Conservation (phyloP, 1,140 invertebrate species). For the Papilio xuthus region DNA sequence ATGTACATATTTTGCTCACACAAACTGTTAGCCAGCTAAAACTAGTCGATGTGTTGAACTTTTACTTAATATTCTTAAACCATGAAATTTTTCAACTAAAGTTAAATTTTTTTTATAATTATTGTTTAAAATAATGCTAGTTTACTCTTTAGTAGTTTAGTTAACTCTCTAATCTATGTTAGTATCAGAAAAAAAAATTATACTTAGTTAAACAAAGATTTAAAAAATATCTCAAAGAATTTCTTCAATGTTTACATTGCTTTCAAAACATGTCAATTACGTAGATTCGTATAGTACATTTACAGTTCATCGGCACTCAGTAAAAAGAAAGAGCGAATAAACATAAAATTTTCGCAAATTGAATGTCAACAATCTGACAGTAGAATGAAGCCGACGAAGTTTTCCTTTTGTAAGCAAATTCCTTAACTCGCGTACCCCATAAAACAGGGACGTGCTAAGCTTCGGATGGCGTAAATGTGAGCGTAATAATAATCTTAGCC, state of each 20-base stretch:
- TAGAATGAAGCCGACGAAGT: slow-evolving; percentile 6
- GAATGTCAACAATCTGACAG: slow-evolving; percentile 22
- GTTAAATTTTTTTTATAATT: too few species aligned
- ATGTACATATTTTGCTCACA: too few species aligned
- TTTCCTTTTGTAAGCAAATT: slow-evolving; percentile 35
- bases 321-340: not conserved
- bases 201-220: not conserved
- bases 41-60: too few species aligned
- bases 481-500: slow-evolving; percentile 56
- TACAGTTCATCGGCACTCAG: slow-evolving; percentile 12
- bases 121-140: too few species aligned
- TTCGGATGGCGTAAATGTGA: slow-evolving; percentile 40
- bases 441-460: slow-evolving; percentile 35
- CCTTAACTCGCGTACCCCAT: slow-evolving; percentile 32
- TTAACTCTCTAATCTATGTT: too few species aligned
- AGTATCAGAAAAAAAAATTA: too few species aligned
- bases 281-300: not conserved
- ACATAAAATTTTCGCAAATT: slow-evolving; percentile 25
- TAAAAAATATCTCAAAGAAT: not conserved
- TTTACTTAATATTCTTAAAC: too few species aligned
- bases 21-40: too few species aligned
- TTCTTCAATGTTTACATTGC: not conserved
- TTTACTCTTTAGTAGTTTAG: too few species aligned
- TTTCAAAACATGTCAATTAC: slow-evolving; percentile 13
- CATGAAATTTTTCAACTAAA: too few species aligned